Conservation (phyloP, 2,113 vertebrate genomes). For the Spermophilus dauricus region DNA sequence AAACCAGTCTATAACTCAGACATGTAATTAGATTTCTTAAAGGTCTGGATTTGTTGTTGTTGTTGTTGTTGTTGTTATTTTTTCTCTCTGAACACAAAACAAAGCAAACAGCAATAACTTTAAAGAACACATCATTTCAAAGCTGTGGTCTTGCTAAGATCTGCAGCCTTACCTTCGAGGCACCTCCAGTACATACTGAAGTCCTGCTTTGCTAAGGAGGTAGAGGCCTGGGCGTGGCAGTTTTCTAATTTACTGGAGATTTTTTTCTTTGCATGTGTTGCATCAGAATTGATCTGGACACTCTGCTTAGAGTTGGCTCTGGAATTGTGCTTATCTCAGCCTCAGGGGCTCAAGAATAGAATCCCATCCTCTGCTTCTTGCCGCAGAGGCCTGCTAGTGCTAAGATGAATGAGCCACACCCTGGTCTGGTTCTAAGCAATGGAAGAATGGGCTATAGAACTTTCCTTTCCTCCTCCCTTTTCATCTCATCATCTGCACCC, state of each 20-base stretch:
- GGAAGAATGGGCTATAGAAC: background rate
- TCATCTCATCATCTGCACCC: background rate
- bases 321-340: background rate
- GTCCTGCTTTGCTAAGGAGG: background rate
- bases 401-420: background rate
- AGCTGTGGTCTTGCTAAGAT: constrained; percentile 71
- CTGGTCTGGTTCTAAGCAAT: fast-evolving
- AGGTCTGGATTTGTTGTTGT: constrained; percentile 72
- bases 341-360: background rate
- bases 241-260: background rate
- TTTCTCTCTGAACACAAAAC: constrained; percentile 67
- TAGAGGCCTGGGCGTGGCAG: background rate
- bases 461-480: background rate
- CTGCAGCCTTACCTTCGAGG: constrained; percentile 62
- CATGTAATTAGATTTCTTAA: constrained; percentile 89
- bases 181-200: constrained; percentile 34
- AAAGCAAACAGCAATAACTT: constrained; percentile 82
- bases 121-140: constrained; percentile 56
- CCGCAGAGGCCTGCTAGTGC: background rate
- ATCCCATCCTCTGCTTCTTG: background rate
- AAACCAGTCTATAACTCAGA: constrained; percentile 89
- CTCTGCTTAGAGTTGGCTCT: background rate
- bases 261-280: background rate
- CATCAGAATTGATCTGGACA: background rate
- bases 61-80: constrained; percentile 63